Base-by-base conservation (phyloP, 2,888 invertebrate genomes). In the Sesamia inferens region DNA sequence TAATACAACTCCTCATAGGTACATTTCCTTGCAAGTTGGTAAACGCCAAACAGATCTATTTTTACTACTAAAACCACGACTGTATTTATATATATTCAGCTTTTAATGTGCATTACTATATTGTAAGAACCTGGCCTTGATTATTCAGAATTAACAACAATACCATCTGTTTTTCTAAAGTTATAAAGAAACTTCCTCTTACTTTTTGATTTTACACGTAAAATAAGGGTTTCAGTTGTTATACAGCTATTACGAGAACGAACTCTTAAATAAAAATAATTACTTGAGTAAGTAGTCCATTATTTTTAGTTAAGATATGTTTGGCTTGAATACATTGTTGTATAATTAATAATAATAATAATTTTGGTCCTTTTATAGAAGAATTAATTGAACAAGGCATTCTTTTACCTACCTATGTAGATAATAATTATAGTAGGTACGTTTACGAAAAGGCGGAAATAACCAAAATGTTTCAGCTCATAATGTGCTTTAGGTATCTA, bases 301-400 rank as follows among this genome's bases (percentile, higher is more conserved):
- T 81, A 82, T 81, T 84, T 88, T 82, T 82, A 86, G 76, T 81
- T 81, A 81, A 84, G 82, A 82, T 83, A 87, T 89, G 89, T 87
- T 83, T 89, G 82, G 74, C 76, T 85, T 84, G 81, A 83, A 85
- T 86, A 89, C 88, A 86, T 84, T 80, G 72, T 86, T 76, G 22
- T 79, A 75, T 76, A 77, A 70, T 71, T 78, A 71, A 71, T 79
- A 71, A 74, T 79, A 71, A 74, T 79, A 79, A 82, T 83, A 80
- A 82, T 79, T 76, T 89, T 89, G 89, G 89, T 90, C 90, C 89
- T 86, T 81, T 86, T 80, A 76, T 76, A 44, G 31, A 81, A 69
- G 63, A 71, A 81, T 55, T 69, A 78, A 71, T 73, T 75, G 70
- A 76, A 83, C 68, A 73, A 80, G 79, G 78, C 83, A 71, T 66